Percentiles rank a stretch among this genome's conserved stretches.
Conservation (phyloP, 2,888 invertebrate genomes). For the Sisyra terminalis region DNA sequence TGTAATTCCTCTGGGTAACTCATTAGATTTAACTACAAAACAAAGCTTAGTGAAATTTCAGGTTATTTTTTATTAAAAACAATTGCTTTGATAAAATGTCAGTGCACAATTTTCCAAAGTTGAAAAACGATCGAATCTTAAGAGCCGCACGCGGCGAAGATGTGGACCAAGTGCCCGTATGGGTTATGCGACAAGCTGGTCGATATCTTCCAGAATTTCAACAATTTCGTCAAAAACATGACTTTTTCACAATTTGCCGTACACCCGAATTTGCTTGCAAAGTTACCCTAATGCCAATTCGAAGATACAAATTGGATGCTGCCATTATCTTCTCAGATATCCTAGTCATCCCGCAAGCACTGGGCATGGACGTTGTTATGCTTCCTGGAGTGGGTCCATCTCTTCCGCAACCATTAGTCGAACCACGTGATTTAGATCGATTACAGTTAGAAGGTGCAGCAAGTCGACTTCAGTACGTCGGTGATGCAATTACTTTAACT, state of each 20-base stretch:
- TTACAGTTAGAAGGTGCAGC: conserved; percentile 46
- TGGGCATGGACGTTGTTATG: conserved; percentile 89
- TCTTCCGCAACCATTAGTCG: conserved; percentile 63
- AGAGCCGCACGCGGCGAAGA: conserved; percentile 71
- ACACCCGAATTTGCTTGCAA: conserved; percentile 84
- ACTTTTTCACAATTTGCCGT: conserved; percentile 84
- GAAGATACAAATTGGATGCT: conserved; percentile 81
- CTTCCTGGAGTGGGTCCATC: conserved; percentile 80
- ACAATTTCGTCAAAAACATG: conserved; percentile 64
- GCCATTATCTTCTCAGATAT: conserved; percentile 99
- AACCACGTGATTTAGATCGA: conserved; percentile 52
- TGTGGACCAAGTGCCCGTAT: conserved; percentile 79
- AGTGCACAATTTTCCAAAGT: conserved; percentile 51
- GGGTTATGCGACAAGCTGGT: conserved; percentile 98
- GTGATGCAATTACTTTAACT: conserved; percentile 88
- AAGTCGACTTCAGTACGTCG: conserved; percentile 67
- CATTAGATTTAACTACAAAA: too few relatives aligned
- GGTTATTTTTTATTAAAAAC: too few relatives aligned
- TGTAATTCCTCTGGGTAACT: too few relatives aligned
- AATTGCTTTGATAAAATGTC: too few relatives aligned
- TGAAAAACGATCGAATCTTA: conserved; percentile 79
- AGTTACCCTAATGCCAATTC: conserved; percentile 84
- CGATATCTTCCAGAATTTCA: conserved; percentile 77
- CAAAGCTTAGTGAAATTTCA: too few relatives aligned
- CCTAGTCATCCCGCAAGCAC: conserved; percentile 84